Evolutionary conservation across 1,140 invertebrate genomes (phyloP), one percentile per base, ranked within the genome.

Genomic region (Drosophila pachea): DNA sequence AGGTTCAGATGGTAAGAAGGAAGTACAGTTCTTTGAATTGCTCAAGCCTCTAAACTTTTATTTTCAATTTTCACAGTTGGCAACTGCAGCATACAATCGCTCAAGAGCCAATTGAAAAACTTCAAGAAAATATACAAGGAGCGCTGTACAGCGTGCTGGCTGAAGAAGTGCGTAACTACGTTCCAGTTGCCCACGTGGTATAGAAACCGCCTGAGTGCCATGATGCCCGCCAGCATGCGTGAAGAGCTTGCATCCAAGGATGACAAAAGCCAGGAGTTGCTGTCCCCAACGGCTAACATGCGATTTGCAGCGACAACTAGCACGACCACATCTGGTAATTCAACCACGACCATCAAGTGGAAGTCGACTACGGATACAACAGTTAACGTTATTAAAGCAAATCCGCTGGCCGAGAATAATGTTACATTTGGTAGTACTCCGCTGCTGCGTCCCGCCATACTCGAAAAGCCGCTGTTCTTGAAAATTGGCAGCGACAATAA

Each of bases 71-170:
- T 12, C 22, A 2, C 72, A 91, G 91, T 91, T 45, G 58, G 56
- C 12, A 91, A 92, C 58, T 95, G 94, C 88, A 91, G 92, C 82
- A 93, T 95, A n/a, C 93, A 93, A 40, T 93, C 94, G 50, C 91
- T 93, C 5, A 91, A 93, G 74, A 94, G 92, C 72, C 93, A 94
- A 74, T 91, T 94, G 59, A 94, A 93, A 92, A 95, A 95, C 87
- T 78, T 91, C 92, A 86, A 91, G 92, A 84, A 93, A 82, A 92
- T 93, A 45, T 94, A 94, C 77, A 94, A 93, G 77, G 91, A 92
- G 45, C 90, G 95, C 42, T 96, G 95, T 90, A 93, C 94, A 59
- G 95, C 95, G n/a, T 97, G 95, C 86, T 96, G 95, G 95, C 90
- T 97, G 4, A 95, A 95, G 89, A 93, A 95, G 91, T 96, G 95